phyloP scores from a whole-genome alignment of 2,113 vertebrate species.

The Hippocampus zosterae region DNA sequence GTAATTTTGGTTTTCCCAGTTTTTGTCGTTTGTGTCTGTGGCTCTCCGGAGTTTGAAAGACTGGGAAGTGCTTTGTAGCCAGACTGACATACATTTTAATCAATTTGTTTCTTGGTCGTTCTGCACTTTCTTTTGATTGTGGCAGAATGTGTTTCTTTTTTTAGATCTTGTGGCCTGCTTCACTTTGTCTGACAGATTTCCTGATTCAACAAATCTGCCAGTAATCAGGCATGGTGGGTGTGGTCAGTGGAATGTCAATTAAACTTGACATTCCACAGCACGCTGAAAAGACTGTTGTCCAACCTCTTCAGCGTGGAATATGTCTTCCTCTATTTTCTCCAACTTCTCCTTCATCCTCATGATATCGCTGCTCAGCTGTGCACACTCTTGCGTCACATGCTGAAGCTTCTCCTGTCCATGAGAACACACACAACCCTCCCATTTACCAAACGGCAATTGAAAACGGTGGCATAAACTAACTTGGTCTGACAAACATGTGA shows the following conservation, averaged over 20 bases:
- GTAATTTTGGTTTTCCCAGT: too few species aligned
- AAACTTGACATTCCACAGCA: not conserved
- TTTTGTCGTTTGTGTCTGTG: too few species aligned
- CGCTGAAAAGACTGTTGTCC: not conserved
- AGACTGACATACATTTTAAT: too few species aligned
- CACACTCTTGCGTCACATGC: constrained; percentile 7
- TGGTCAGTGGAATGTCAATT: not conserved
- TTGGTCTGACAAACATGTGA: not conserved
- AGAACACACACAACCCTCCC: not conserved
- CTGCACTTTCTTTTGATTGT: too few species aligned
- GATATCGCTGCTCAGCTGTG: constrained; percentile 41
- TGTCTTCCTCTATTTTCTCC: constrained; percentile 26
- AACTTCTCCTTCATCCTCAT: constrained; percentile 31
- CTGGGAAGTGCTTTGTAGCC: too few species aligned
- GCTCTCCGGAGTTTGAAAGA: too few species aligned
- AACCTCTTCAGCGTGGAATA: constrained; percentile 29
- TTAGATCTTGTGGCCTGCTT: too few species aligned
- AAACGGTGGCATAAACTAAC: not conserved
- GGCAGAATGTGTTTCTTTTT: too few species aligned
- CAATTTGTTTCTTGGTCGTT: too few species aligned
- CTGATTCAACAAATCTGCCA: too few species aligned
- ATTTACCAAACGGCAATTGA: not conserved
- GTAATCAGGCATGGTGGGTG: too few species aligned
- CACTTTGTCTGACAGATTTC: too few species aligned
- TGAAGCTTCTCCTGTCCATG: constrained; percentile 45